These are phyloP conservation scores for Xyrauchen texanus DNA, from an alignment of 2,113 vertebrate species.

Conservation along the genomic window DNA sequence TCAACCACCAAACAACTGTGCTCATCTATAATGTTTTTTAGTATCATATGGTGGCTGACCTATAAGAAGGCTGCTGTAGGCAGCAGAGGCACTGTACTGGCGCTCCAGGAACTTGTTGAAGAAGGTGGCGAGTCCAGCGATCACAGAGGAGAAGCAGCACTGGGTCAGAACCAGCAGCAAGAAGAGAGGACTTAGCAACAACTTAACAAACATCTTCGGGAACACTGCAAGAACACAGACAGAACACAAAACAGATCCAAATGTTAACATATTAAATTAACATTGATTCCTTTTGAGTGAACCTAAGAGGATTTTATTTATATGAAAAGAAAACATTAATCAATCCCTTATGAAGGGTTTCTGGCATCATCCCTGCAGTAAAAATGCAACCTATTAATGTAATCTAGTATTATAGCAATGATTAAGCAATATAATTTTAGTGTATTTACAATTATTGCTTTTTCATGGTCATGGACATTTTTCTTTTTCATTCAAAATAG, in stretches of 20 bases:
- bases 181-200: slow-evolving; percentile 88
- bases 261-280: neutral
- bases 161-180: slow-evolving; percentile 87
- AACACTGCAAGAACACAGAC: slow-evolving; percentile 76
- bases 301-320: no score
- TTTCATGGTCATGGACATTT: no score
- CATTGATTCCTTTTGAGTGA: no score
- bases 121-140: slow-evolving; percentile 91
- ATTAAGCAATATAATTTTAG: neutral
- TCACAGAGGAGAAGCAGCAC: slow-evolving; percentile 94
- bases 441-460: neutral
- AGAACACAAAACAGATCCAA: neutral
- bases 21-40: neutral
- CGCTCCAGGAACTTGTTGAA: slow-evolving; percentile 94
- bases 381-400: neutral
- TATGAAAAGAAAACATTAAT: no score
- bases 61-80: slow-evolving; percentile 87
- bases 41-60: slow-evolving; percentile 71
- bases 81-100: slow-evolving; percentile 79
- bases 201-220: slow-evolving; percentile 82
- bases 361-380: neutral
- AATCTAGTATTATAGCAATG: neutral
- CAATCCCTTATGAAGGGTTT: no score
- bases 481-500: no score
- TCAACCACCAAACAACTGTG: no score